Conservation (phyloP, 1,140 invertebrate species). For the roundworm (Caenorhabditis elegans) region DNA sequence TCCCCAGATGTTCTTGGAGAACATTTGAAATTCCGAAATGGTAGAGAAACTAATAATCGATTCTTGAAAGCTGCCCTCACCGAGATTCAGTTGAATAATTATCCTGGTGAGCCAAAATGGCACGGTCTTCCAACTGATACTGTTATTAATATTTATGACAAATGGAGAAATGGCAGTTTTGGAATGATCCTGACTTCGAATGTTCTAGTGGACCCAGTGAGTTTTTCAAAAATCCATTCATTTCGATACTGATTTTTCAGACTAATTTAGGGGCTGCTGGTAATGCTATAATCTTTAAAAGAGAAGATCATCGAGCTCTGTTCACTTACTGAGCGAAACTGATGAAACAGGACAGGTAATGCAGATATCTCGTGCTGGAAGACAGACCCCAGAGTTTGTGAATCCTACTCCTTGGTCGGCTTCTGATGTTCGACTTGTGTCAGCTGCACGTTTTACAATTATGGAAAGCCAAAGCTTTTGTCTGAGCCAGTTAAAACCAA, state of each 20-base stretch:
- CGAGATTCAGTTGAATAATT: conserved; percentile 34
- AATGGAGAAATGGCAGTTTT: conserved; percentile 52
- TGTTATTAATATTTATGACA: conserved; percentile 51
- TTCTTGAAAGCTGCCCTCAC: conserved; percentile 50
- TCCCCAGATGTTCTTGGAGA: not conserved
- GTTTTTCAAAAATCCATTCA: not conserved
- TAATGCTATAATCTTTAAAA: conserved; percentile 25
- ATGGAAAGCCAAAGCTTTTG: conserved; percentile 43
- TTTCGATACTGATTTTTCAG: conserved; percentile 22
- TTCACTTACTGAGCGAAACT: conserved; percentile 9
- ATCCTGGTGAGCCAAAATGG: conserved; percentile 27
- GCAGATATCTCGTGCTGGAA: conserved; percentile 46
- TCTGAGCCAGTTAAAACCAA: conserved; percentile 50
- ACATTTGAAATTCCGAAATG: not conserved
- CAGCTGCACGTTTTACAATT: not conserved
- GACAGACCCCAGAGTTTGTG: conserved; percentile 45
- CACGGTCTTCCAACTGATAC: conserved; percentile 46
- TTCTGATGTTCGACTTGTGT: conserved; percentile 42
- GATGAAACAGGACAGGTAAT: conserved; percentile 38
- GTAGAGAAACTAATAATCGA: conserved; percentile 41
- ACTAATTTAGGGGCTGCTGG: conserved; percentile 25
- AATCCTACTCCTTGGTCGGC: conserved; percentile 49
- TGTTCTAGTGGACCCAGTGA: conserved; percentile 44
- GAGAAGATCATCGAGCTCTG: not conserved
- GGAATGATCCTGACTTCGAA: conserved; percentile 54